Base-by-base conservation (phyloP, 2,113 vertebrate species). In the Mus pahari region DNA sequence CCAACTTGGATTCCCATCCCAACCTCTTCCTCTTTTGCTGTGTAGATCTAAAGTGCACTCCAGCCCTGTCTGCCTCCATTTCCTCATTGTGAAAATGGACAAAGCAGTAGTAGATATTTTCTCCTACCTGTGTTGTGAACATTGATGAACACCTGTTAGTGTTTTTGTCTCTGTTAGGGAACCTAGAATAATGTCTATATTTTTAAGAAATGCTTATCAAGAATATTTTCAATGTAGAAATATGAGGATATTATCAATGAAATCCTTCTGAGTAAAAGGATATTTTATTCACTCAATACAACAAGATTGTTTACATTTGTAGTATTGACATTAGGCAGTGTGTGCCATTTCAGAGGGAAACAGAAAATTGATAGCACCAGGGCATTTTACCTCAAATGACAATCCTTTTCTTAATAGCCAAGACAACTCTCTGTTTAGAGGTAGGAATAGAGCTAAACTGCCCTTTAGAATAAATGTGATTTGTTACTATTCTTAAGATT, bases 341-440 rank as follows among this genome's bases (percentile, higher is more conserved):
- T 50, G 53, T 55, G 10, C 53, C 58, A 71, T 17, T 86, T 93
- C 19, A 74, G 22, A 64, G 55, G 33, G 91, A 94, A 95, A 71
- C 36, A 53, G 75, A 50, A 74, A 92, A 68, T 71, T 64, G 68
- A 28, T 68, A 39, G 17, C 50, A 53, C 45, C 24, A 89, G 7
- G 33, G 22, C 77, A n/a, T 75, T 79, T 93, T 71, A 92, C 77
- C 68, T 86, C 70, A 50, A 91, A 86, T 96, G 60, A 91, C 86
- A 77, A 90, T 60, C n/a, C 17, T 91, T 82, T 14, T 70, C 36
- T 77, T 39, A 39, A 92, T n/a, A 90, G 77, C 12, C 20, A 66
- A 70, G 71, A 48, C 31, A 42, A 0, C 77, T 91, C 31, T 45
- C 39, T 78, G 12, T 24, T 68, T 39, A 73, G 66, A 92, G 84